Percentiles rank a stretch among this genome's conserved stretches.
Evolutionary conservation across 2,797 vertebrate species (phyloP).

Genomic region (Lemur catta): DNA sequence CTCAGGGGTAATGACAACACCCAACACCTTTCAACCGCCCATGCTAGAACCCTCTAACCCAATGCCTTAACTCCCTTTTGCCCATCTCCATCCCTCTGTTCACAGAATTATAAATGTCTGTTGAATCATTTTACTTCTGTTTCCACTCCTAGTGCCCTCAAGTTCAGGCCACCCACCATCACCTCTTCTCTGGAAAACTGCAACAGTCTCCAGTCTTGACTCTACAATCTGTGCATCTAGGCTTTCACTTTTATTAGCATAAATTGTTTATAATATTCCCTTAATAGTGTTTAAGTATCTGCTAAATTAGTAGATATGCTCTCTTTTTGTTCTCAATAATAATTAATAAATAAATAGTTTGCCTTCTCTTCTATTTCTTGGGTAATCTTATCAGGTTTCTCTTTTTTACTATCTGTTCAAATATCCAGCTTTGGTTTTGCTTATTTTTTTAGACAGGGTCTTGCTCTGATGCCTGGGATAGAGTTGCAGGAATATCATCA

Average conservation of each 20-base stretch:
- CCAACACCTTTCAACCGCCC: background rate
- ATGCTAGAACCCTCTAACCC: background rate
- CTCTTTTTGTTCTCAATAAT: background rate
- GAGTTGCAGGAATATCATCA: background rate
- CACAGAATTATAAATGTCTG: background rate
- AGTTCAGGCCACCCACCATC: background rate
- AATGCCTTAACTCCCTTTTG: background rate
- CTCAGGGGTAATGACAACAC: background rate
- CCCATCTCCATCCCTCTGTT: background rate
- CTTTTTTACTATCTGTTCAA: background rate
- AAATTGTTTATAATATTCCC: background rate
- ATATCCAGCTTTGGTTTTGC: background rate
- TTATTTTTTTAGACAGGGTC: background rate
- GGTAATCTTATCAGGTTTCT: background rate
- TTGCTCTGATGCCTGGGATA: background rate
- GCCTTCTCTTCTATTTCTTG: background rate
- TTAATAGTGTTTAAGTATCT: slow-evolving; percentile 9
- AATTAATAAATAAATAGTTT: slow-evolving; percentile 9
- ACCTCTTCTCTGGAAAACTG: background rate
- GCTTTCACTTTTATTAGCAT: background rate
- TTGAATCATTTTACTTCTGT: background rate
- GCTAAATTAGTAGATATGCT: background rate
- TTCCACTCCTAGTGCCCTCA: background rate
- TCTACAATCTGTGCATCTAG: background rate
- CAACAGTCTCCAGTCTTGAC: background rate